Evolutionary conservation across 1,140 invertebrate species (phyloP).

Genomic region (Scaptomyza montana): DNA sequence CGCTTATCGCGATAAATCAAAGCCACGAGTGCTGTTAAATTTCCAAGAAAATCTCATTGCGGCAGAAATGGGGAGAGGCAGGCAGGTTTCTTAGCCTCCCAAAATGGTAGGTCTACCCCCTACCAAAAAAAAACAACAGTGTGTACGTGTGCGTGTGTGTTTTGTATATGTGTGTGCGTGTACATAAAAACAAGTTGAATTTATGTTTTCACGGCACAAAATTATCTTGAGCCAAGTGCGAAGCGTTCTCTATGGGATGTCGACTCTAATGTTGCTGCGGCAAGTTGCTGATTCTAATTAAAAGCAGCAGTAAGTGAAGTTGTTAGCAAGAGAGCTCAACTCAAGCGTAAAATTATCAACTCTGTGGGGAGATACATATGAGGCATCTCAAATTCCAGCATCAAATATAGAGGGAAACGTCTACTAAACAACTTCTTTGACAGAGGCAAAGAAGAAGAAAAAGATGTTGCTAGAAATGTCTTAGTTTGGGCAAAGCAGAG

Average conservation of each 20-base stretch:
- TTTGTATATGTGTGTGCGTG: conserved; percentile 26
- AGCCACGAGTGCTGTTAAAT: conserved; percentile 80
- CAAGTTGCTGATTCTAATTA: conserved; percentile 72
- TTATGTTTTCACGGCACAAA: conserved; percentile 75
- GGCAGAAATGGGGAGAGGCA: not conserved
- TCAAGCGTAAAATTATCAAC: conserved; percentile 78
- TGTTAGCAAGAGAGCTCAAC: conserved; percentile 33
- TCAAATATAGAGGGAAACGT: conserved; percentile 21
- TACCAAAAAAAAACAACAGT: conserved; percentile 7
- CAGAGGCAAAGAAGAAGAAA: conserved; percentile 17
- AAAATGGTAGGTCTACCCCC: conserved; percentile 31
- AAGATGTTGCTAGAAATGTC: conserved; percentile 23
- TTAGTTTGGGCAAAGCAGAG: conserved; percentile 23
- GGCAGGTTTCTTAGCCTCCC: conserved; percentile 2
- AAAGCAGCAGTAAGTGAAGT: conserved; percentile 71
- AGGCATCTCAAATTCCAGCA: conserved; percentile 39
- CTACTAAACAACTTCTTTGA: conserved; percentile 52
- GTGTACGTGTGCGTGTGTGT: conserved; percentile 31
- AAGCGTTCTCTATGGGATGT: conserved; percentile 11
- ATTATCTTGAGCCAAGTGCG: conserved; percentile 55
- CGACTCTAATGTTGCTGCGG: conserved; percentile 27
- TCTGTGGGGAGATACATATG: conserved; percentile 44
- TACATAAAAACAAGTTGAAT: conserved; percentile 75
- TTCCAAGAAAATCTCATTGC: conserved; percentile 68
- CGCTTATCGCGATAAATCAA: conserved; percentile 79